These are phyloP conservation scores for Pseudoips prasinana DNA, from an alignment of 2,888 invertebrate genomes.

Conservation along the genomic window DNA sequence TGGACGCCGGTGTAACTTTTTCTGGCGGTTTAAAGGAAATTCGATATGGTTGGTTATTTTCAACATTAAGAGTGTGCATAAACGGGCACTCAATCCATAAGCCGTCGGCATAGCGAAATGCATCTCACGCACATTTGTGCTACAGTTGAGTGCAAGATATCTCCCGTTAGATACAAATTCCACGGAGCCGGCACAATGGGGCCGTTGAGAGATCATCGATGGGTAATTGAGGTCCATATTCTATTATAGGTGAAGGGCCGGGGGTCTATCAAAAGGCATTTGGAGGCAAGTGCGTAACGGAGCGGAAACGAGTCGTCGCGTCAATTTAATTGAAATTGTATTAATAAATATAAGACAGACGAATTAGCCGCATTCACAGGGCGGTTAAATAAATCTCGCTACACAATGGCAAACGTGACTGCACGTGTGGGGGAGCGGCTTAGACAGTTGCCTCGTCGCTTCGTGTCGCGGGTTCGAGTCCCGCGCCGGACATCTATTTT, in stretches of 20 bases:
- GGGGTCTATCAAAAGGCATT: conserved; percentile 45
- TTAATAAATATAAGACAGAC: conserved; percentile 51
- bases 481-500: too few species aligned
- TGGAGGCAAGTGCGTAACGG: conserved; percentile 43
- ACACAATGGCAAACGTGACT: conserved; percentile 31
- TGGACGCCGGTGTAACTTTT: conserved; percentile 15
- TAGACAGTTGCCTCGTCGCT: too few species aligned
- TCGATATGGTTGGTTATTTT: conserved; percentile 17
- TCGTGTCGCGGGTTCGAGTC: too few species aligned
- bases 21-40: conserved; percentile 14
- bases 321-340: conserved; percentile 56
- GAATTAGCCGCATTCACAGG: conserved; percentile 45
- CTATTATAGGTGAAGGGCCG: conserved; percentile 51
- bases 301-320: conserved; percentile 54
- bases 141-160: conserved; percentile 54
- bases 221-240: conserved; percentile 64
- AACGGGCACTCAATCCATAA: conserved; percentile 19
- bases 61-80: conserved; percentile 11
- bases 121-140: conserved; percentile 56
- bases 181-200: conserved; percentile 58
- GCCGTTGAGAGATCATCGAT: conserved; percentile 51
- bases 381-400: conserved; percentile 34
- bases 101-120: conserved; percentile 53
- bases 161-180: conserved; percentile 69
- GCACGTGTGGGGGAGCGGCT: too few species aligned